Evolutionary conservation across 2,113 vertebrate species (phyloP).

Genomic region (Hippocampus comes): DNA sequence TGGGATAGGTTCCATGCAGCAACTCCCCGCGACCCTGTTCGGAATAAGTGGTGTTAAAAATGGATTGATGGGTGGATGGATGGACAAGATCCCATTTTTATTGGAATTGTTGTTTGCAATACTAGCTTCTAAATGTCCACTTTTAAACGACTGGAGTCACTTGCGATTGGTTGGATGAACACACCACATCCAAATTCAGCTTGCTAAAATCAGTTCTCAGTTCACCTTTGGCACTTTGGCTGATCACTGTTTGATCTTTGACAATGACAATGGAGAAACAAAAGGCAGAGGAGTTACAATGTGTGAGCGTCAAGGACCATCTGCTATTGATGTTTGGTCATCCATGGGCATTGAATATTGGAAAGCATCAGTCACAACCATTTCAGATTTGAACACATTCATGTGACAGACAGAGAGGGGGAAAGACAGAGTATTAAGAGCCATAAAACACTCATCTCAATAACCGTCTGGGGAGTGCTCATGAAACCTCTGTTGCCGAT

Average conservation of each 20-base stretch:
- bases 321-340: neutral
- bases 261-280: neutral
- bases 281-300: neutral
- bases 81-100: too few species aligned
- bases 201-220: neutral
- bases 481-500: slow-evolving; percentile 23
- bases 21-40: too few species aligned
- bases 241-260: slow-evolving; percentile 2
- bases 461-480: slow-evolving; percentile 33
- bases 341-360: neutral
- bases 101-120: too few species aligned
- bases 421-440: slow-evolving; percentile 7
- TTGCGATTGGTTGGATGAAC: neutral
- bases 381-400: neutral
- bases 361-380: neutral
- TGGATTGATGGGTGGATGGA: too few species aligned
- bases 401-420: neutral
- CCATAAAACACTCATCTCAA: slow-evolving; percentile 34
- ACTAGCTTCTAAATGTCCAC: too few species aligned
- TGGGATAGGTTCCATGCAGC: too few species aligned
- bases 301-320: neutral
- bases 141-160: neutral
- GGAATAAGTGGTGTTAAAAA: too few species aligned
- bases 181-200: neutral
- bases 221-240: neutral